Conservation (phyloP, 2,888 invertebrate species). For the Parnassius mnemosyne region DNA sequence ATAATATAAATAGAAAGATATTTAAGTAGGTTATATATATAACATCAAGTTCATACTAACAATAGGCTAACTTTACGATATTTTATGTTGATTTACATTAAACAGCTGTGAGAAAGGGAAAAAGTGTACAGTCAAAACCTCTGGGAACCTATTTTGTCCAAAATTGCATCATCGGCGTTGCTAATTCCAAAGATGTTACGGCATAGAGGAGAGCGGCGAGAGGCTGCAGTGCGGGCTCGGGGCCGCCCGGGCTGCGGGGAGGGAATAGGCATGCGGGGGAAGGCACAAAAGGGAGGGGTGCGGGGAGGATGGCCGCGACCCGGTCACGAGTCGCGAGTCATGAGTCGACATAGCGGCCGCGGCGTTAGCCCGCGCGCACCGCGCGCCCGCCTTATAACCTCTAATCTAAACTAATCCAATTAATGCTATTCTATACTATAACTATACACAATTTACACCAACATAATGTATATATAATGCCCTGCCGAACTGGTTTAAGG, state of each 20-base stretch:
- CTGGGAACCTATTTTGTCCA: slow-evolving; percentile 34
- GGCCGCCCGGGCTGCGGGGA: slow-evolving; percentile 34
- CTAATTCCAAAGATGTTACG: slow-evolving; percentile 72
- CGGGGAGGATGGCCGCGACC: slow-evolving; percentile 58
- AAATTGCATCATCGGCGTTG: slow-evolving; percentile 69
- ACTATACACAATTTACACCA: slow-evolving; percentile 13
- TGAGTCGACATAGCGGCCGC: slow-evolving; percentile 68
- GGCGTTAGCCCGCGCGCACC: slow-evolving; percentile 71
- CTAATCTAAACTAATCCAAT: slow-evolving; percentile 22
- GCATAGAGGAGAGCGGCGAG: slow-evolving; percentile 53
- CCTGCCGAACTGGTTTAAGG: neutral
- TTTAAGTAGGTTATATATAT: too few relatives aligned
- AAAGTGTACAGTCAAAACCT: slow-evolving; percentile 16
- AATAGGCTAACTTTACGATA: too few relatives aligned
- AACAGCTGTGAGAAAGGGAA: too few relatives aligned
- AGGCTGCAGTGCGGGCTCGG: slow-evolving; percentile 68
- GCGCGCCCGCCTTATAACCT: slow-evolving; percentile 44
- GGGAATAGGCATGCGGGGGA: slow-evolving; percentile 27
- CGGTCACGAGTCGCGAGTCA: slow-evolving; percentile 58
- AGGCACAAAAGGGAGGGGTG: slow-evolving; percentile 27
- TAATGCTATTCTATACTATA: slow-evolving; percentile 13
- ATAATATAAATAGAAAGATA: too few relatives aligned
- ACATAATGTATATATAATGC: neutral
- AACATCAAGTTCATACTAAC: too few relatives aligned
- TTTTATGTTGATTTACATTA: too few relatives aligned